A percentile compares a stretch with the other conserved stretches of the same genome.
Evolutionary conservation across 2,113 vertebrate genomes (phyloP).

Genomic region (Nycticorax nycticorax): DNA sequence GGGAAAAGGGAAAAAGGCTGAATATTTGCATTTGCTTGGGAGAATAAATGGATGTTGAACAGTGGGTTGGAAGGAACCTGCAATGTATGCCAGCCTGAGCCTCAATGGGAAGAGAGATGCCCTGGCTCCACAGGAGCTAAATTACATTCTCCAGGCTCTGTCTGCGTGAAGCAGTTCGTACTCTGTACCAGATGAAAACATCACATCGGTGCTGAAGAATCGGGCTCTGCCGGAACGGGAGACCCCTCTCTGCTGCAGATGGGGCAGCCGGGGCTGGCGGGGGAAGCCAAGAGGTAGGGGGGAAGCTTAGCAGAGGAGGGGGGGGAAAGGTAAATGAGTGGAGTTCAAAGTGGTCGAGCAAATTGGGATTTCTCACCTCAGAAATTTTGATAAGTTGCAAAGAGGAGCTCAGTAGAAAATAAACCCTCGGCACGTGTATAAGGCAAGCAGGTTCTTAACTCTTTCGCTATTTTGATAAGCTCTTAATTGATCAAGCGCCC

Average conservation of each 20-base stretch:
- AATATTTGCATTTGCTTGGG: background rate
- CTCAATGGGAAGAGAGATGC: background rate
- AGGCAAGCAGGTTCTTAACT: background rate
- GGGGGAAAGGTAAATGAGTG: rapidly evolving
- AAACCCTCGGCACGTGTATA: rapidly evolving
- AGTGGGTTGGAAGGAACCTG: background rate
- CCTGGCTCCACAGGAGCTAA: background rate
- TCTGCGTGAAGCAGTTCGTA: background rate
- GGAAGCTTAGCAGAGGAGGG: too few relatives aligned
- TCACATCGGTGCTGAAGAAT: background rate
- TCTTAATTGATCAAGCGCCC: background rate
- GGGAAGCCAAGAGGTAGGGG: background rate
- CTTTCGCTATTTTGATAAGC: background rate
- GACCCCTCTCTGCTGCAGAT: background rate
- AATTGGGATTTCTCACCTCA: background rate
- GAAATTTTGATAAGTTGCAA: background rate
- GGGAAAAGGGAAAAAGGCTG: background rate
- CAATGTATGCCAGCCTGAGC: background rate
- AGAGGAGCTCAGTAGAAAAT: background rate
- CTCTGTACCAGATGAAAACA: background rate
- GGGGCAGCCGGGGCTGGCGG: background rate
- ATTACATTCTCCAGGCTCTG: background rate
- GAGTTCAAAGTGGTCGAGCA: background rate
- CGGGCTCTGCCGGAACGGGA: background rate
- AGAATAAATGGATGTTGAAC: background rate